Evolutionary conservation across 2,113 vertebrate species (phyloP), one percentile per base, ranked within the genome.

Genomic region (Coptodon bakossiorum): DNA sequence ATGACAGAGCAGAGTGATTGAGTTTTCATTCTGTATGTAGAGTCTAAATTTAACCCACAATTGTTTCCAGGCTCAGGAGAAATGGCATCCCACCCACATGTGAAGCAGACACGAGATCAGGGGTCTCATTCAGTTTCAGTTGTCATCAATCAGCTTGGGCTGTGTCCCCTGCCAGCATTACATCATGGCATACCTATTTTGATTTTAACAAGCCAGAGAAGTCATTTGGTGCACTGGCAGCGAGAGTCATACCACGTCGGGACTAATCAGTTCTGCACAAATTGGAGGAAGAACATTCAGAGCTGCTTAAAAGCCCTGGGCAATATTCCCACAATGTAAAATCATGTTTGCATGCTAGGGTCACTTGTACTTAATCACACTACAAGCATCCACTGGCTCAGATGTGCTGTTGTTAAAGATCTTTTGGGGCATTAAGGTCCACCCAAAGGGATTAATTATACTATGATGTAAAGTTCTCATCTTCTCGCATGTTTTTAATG

Each of bases 11-110:
- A 45, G 68, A 89, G 86, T 50, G 82, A 52, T 83, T 66, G 79
- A 88, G 43, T 84, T 92, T 93, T 91, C 71, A 78, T 90, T 90
- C 82, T 91, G 56, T 79, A 90, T 48, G 11, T 3, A 56, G 61
- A 34, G 2, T 89, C 90, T 93, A 94, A 95, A 93, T 91, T 92
- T 94, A 94, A 90, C 89, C 89, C 80, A 83, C 88, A 95, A 95
- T 95, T 91, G 93, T 90, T 95, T 94, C 94, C 93, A 95, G 92
- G 89, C 73, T 80, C 13, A 5, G 84, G 38, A 91, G 68, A 57
- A 80, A 89, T 13, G 22, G 31, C 80, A 86, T 92, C 91, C 91
- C 92, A 92, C 90, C 90, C 91, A 93, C 91, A 93, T 87, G 91
- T 66, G 80, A 91, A 66, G 66, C 92, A 93, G 84, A 89, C 82